Evolutionary conservation across 2,113 vertebrate genomes (phyloP).

Genomic region (Syrrhaptes paradoxus): DNA sequence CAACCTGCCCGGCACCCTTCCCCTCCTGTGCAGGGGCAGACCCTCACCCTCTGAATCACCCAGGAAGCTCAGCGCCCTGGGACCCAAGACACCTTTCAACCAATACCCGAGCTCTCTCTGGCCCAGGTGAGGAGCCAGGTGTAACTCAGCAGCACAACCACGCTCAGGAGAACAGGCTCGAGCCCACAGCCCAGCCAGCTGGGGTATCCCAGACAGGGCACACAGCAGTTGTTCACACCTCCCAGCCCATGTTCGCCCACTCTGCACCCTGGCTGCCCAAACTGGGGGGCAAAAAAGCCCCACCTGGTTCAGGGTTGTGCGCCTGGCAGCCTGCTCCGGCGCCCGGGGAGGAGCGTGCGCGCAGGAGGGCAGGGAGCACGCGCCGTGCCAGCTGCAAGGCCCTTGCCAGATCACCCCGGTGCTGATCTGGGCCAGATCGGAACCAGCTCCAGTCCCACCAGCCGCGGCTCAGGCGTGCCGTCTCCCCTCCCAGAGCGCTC

Average conservation of each 20-base stretch:
- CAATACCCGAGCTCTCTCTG: neutral
- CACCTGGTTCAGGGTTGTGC: neutral
- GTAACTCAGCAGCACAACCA: neutral
- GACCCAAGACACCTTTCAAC: neutral
- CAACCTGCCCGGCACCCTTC: neutral
- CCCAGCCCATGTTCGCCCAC: neutral
- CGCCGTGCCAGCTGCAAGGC: neutral
- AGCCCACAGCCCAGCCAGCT: neutral
- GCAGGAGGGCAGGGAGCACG: neutral
- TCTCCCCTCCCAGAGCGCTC: neutral
- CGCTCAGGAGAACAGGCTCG: neutral
- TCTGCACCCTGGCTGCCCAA: neutral
- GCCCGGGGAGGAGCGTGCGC: neutral
- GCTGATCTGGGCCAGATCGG: accelerated
- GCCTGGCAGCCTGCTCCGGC: neutral
- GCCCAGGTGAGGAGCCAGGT: neutral
- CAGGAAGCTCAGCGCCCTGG: accelerated
- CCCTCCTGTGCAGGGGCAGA: neutral
- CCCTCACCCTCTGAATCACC: neutral
- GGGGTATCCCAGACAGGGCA: neutral
- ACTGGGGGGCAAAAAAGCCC: neutral
- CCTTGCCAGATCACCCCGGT: neutral
- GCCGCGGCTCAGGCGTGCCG: accelerated
- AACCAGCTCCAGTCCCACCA: neutral
- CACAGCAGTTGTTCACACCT: accelerated